Base-by-base conservation (phyloP, 2,113 vertebrate species). In the Porphyrio hochstetteri region DNA sequence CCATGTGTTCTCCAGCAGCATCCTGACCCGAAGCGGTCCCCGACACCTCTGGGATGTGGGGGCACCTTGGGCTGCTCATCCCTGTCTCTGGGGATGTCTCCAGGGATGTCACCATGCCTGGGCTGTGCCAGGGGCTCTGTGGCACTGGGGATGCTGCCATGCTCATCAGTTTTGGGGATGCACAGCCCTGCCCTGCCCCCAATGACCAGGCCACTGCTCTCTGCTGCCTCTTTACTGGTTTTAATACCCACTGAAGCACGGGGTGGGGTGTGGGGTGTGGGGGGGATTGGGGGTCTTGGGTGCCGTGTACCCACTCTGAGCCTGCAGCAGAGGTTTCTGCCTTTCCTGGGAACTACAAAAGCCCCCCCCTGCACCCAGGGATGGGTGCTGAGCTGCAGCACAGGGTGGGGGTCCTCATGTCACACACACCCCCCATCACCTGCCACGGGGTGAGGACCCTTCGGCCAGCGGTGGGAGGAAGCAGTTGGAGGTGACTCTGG, bases 291-390 rank as follows among this genome's bases (percentile, higher is more conserved):
- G 13, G 5, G 2, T 3, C 42, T 36, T 29, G 79, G 52, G 46
- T 0, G 4, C 15, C 5, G 4, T 0, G 0, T 1, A 2, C 52
- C 11, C 50, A 6, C 44, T 27, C 69, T 5, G 4, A 69, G 40
- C 29, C 70, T n/a, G 38, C 3, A 0, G n/a, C 56, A 55, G 70
- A 4, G 6, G 25, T n/a, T 83, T 29, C 72, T 83, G 57, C 83
- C 52, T 59, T 16, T 50, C 29, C 91, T 69, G 72, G 40, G 82
- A 23, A 25, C 24, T 5, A 33, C 67, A 33, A n/a, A 24, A 48
- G 2, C 38, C 17, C 11, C 27, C 31, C 6, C 8, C 16, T 11
- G 15, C 25, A 29, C 7, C 35, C 13, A 9, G 1, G 48, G 23
- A 2, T 0, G 10, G 38, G n/a, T 2, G 31, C 59, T 53, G 88